These are phyloP conservation scores for Hipparchia sbordonii DNA, from an alignment of 2,888 invertebrate species.

Conservation along the genomic window DNA sequence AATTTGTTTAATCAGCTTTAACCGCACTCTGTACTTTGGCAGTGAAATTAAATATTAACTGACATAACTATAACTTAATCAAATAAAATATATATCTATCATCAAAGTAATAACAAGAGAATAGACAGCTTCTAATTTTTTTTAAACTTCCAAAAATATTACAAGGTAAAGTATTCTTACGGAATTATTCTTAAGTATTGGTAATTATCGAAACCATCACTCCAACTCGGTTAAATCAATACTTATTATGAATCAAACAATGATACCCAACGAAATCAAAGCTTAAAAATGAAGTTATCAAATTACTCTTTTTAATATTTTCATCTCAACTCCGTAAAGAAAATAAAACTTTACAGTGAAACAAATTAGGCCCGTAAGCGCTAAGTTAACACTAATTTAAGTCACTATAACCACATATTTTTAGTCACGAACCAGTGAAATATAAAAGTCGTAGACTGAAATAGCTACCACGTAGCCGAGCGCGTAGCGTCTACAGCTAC, in stretches of 20 bases:
- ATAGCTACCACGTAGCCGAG: conserved; percentile 55
- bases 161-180: conserved; percentile 11
- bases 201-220: conserved; percentile 21
- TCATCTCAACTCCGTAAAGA: neutral
- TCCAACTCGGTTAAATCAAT: conserved; percentile 28
- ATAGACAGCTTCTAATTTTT: neutral
- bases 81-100: neutral
- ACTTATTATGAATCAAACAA: conserved; percentile 32
- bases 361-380: neutral
- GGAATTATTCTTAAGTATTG: neutral
- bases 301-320: neutral
- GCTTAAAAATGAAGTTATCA: conserved; percentile 11
- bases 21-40: neutral
- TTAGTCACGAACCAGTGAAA: conserved; percentile 27
- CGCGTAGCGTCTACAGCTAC: conserved; percentile 67
- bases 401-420: conserved; percentile 8
- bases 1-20: conserved; percentile 23
- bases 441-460: conserved; percentile 52
- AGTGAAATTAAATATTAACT: conserved; percentile 30
- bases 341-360: neutral
- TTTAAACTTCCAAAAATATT: neutral
- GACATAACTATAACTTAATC: neutral
- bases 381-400: neutral
- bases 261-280: conserved; percentile 13
- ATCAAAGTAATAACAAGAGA: neutral